Evolutionary conservation across 1,140 invertebrate genomes (phyloP).

Genomic region (Sweltsa coloradensis): DNA sequence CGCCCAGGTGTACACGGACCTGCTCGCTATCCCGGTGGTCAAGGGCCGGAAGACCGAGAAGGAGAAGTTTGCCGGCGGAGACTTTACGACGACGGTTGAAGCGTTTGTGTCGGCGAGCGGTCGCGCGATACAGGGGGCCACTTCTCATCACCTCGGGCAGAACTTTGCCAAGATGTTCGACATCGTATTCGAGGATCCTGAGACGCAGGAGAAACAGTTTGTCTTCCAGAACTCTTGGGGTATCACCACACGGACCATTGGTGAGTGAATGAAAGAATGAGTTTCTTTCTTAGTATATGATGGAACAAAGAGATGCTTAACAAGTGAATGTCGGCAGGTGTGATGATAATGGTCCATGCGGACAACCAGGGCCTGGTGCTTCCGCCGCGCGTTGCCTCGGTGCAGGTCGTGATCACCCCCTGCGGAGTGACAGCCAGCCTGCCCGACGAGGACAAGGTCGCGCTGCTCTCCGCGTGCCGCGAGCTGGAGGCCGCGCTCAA

Average conservation of each 20-base stretch:
- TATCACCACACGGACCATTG: constrained; percentile 89
- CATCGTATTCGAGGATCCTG: constrained; percentile 86
- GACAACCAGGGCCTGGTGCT: constrained; percentile 94
- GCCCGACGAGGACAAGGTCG: constrained; percentile 52
- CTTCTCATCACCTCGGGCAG: constrained; percentile 97
- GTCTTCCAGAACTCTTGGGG: constrained; percentile 99
- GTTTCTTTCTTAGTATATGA: no score
- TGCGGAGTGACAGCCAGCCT: constrained; percentile 87
- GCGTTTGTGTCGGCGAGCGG: constrained; percentile 91
- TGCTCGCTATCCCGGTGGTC: constrained; percentile 91
- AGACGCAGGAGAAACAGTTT: constrained; percentile 77
- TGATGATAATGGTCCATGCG: constrained; percentile 93
- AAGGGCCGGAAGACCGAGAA: constrained; percentile 96
- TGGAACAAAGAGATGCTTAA: no score
- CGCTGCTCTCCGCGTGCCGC: constrained; percentile 59
- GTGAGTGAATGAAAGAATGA: no score
- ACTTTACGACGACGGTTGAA: constrained; percentile 96
- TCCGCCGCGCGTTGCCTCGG: constrained; percentile 78
- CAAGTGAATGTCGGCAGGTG: constrained; percentile 53
- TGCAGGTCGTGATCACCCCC: constrained; percentile 84
- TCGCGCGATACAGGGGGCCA: constrained; percentile 84
- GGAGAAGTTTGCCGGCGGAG: constrained; percentile 96
- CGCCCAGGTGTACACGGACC: constrained; percentile 76
- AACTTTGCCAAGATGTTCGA: constrained; percentile 99
- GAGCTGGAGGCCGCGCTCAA: constrained; percentile 47